phyloP scores from a whole-genome alignment of 2,888 invertebrate genomes.

The Myopa testacea region DNA sequence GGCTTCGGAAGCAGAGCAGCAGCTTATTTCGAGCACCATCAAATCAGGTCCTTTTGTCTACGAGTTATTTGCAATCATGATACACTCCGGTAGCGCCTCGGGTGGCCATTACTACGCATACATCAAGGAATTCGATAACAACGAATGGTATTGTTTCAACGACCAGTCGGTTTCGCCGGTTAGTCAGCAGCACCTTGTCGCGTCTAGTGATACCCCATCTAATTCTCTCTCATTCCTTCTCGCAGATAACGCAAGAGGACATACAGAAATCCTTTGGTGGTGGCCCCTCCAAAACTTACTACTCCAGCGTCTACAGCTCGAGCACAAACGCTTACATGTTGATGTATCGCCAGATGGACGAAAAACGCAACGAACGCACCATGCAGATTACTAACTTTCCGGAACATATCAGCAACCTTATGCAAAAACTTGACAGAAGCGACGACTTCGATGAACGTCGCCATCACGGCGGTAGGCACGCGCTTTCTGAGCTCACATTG shows the following conservation, averaged over 20 bases:
- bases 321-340: slow-evolving; percentile 93
- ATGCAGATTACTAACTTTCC: slow-evolving; percentile 80
- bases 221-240: slow-evolving; percentile 15
- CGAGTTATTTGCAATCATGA: slow-evolving; percentile 91
- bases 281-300: slow-evolving; percentile 77
- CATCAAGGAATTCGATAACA: slow-evolving; percentile 82
- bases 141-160: slow-evolving; percentile 89
- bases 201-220: background rate
- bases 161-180: slow-evolving; percentile 84
- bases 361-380: slow-evolving; percentile 73
- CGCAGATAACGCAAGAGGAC: slow-evolving; percentile 81
- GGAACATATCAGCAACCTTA: slow-evolving; percentile 76
- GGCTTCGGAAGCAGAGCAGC: slow-evolving; percentile 53
- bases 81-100: slow-evolving; percentile 89
- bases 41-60: slow-evolving; percentile 79
- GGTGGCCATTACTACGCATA: slow-evolving; percentile 94
- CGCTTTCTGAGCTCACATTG: slow-evolving; percentile 67
- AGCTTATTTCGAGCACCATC: slow-evolving; percentile 56
- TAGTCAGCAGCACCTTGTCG: slow-evolving; percentile 51
- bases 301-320: slow-evolving; percentile 80
- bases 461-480: slow-evolving; percentile 62
- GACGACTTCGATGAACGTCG: slow-evolving; percentile 70
- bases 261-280: slow-evolving; percentile 88
- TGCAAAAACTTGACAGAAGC: slow-evolving; percentile 74
- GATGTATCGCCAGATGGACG: slow-evolving; percentile 85